A percentile compares a stretch with the other conserved stretches of the same genome.
Evolutionary conservation across 2,797 vertebrate genomes (phyloP).

Genomic region (Pseudomugil gertrudae): DNA sequence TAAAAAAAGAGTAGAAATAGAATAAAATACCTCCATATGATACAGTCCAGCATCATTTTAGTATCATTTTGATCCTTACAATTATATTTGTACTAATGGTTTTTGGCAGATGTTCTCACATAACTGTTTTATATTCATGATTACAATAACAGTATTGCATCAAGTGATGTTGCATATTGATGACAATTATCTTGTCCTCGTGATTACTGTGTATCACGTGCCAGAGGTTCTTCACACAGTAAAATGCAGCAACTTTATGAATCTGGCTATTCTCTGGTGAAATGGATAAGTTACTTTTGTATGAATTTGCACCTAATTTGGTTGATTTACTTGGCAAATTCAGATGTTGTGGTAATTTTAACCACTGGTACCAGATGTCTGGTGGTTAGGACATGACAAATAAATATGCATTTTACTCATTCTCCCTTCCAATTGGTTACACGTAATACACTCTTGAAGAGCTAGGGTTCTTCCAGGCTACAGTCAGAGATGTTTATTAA

Average conservation of each 20-base stretch:
- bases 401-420: no score
- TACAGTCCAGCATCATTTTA: conserved; percentile 30
- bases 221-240: conserved; percentile 28
- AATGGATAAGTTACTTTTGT: no score
- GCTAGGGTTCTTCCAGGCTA: no score
- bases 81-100: conserved; percentile 57
- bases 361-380: not conserved
- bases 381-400: no score
- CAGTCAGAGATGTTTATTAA: no score
- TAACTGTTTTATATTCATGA: conserved; percentile 63
- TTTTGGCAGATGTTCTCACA: conserved; percentile 61
- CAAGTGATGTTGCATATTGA: conserved; percentile 35
- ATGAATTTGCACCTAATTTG: conserved; percentile 26
- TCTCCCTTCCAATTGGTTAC: no score
- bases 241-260: conserved; percentile 29
- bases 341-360: conserved; percentile 12
- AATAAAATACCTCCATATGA: conserved; percentile 10
- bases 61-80: conserved; percentile 40
- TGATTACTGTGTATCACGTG: conserved; percentile 46
- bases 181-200: conserved; percentile 38
- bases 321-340: conserved; percentile 8
- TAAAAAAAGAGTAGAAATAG: conserved; percentile 3
- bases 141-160: conserved; percentile 43
- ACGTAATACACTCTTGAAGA: no score
- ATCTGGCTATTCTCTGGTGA: conserved; percentile 10